Evolutionary conservation across 1,140 invertebrate species (phyloP).

Genomic region (Drosophila rhopaloa): DNA sequence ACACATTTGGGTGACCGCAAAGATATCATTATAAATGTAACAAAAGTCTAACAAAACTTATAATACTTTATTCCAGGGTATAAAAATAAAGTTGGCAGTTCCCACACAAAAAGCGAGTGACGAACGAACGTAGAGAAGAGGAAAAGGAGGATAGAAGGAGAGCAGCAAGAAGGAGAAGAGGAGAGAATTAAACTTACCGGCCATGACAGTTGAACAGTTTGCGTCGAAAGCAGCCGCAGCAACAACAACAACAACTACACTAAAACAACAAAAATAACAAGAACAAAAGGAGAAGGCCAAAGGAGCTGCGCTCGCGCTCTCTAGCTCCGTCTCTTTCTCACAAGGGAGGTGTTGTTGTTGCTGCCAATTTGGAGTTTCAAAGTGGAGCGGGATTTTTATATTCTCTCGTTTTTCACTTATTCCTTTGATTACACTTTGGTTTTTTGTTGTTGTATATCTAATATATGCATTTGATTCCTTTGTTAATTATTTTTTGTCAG

Average conservation of each 20-base stretch:
- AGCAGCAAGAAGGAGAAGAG: conserved; percentile 1
- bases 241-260: conserved; percentile 53
- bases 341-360: conserved; percentile 44
- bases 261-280: conserved; percentile 54
- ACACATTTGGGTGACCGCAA: background rate
- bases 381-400: conserved; percentile 57
- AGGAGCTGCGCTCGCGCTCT: conserved; percentile 61
- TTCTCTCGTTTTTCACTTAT: conserved; percentile 42
- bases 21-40: background rate
- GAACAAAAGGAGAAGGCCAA: conserved; percentile 61
- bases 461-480: conserved; percentile 31
- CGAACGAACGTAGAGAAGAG: conserved; percentile 24
- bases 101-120: conserved; percentile 29
- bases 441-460: conserved; percentile 42
- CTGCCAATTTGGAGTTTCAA: conserved; percentile 35
- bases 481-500: conserved; percentile 43
- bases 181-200: conserved; percentile 78
- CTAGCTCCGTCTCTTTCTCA: conserved; percentile 39
- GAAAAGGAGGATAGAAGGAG: conserved; percentile 6
- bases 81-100: conserved; percentile 23
- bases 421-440: conserved; percentile 59
- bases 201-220: conserved; percentile 85
- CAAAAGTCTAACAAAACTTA: background rate
- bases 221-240: conserved; percentile 63
- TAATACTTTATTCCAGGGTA: conserved; percentile 12